These are phyloP conservation scores for Echeneis naucrates DNA, from an alignment of 2,797 vertebrate genomes.

Conservation along the genomic window DNA sequence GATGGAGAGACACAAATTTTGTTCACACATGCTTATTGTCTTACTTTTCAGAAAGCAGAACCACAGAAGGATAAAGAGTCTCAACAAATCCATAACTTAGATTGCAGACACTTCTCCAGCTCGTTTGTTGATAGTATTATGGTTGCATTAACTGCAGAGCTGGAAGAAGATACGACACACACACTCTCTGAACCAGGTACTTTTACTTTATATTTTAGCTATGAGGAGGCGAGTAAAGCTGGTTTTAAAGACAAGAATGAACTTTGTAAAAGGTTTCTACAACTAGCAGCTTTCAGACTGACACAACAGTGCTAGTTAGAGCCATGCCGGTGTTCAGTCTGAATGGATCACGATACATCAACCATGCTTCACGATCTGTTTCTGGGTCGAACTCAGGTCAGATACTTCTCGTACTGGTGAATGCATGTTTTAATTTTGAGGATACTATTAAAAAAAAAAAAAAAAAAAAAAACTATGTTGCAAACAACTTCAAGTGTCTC, in stretches of 20 bases:
- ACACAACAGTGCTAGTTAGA: background rate
- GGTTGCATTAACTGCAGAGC: constrained; percentile 74
- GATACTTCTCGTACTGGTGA: background rate
- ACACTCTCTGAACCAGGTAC: constrained; percentile 63
- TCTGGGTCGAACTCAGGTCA: background rate
- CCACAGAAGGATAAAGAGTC: constrained; percentile 16
- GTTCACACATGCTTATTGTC: background rate
- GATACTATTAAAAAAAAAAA: no score
- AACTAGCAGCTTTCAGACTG: background rate
- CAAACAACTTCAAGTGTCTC: background rate
- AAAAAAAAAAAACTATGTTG: no score
- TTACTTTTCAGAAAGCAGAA: constrained; percentile 58
- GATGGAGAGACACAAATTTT: background rate
- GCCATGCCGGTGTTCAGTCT: constrained; percentile 5
- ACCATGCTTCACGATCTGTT: background rate
- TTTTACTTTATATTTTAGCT: background rate
- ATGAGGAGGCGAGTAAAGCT: background rate
- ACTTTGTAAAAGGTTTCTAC: background rate
- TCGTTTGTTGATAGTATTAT: constrained; percentile 84
- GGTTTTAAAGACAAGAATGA: background rate
- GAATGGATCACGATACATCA: background rate
- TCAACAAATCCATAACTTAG: background rate
- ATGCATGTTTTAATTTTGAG: background rate
- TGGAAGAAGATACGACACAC: constrained; percentile 48
- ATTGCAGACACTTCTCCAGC: background rate